These are phyloP conservation scores for Pyralis farinalis DNA, from an alignment of 2,888 invertebrate species.

Conservation along the genomic window DNA sequence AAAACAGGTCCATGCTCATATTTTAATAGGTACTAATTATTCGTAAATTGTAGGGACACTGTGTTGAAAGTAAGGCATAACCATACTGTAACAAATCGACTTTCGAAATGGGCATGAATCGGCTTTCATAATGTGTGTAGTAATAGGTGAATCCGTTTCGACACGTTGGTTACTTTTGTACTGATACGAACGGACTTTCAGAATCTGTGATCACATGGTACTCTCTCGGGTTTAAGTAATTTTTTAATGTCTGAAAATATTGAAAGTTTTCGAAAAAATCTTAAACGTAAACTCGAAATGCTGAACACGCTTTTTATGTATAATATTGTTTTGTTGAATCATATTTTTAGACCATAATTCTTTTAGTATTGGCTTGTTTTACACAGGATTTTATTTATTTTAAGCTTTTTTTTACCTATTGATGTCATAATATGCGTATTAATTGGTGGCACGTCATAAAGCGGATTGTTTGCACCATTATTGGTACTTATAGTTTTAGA, in stretches of 20 bases:
- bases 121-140: constrained; percentile 53
- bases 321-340: constrained; percentile 43
- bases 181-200: constrained; percentile 69
- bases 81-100: constrained; percentile 3
- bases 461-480: constrained; percentile 1
- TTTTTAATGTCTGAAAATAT: constrained; percentile 58
- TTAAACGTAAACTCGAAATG: constrained; percentile 42
- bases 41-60: constrained; percentile 7
- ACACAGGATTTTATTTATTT: constrained; percentile 30
- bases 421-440: constrained; percentile 18
- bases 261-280: constrained; percentile 38
- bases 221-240: constrained; percentile 76
- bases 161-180: constrained; percentile 64
- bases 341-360: constrained; percentile 24
- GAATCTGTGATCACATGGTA: constrained; percentile 80
- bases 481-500: constrained; percentile 22
- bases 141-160: constrained; percentile 66
- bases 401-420: constrained; percentile 26
- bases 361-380: constrained; percentile 37
- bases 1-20: constrained; percentile 66
- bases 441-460: constrained; percentile 29
- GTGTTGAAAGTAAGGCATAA: constrained; percentile 15
- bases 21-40: constrained; percentile 13
- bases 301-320: constrained; percentile 44
- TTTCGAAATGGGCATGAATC: constrained; percentile 53